Percentiles rank a stretch among this genome's conserved stretches.
phyloP scores from a whole-genome alignment of 2,797 vertebrate genomes.

The Spheniscus humboldti region DNA sequence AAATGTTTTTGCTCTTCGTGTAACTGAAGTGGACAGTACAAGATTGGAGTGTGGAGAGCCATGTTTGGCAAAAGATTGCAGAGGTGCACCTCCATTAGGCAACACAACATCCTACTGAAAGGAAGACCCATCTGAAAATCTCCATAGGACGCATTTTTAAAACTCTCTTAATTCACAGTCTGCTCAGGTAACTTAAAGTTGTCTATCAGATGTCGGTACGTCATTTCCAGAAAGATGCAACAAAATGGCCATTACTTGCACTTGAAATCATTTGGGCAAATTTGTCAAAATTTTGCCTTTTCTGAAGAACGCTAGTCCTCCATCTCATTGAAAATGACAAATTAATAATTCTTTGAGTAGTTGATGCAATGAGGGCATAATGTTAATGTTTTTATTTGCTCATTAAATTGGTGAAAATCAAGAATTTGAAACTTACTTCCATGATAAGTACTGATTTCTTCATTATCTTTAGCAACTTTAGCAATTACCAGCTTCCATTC shows the following conservation, averaged over 20 bases:
- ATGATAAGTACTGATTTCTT: background rate
- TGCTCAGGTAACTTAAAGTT: background rate
- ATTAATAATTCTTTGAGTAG: background rate
- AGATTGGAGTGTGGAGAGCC: background rate
- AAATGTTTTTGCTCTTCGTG: background rate
- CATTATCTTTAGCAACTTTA: background rate
- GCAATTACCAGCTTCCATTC: background rate
- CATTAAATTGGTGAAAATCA: background rate
- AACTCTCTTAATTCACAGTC: background rate
- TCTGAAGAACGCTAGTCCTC: background rate
- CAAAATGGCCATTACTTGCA: background rate
- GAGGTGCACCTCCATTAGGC: background rate
- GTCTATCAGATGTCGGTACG: background rate
- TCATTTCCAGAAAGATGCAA: background rate
- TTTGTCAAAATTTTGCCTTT: background rate
- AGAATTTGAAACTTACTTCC: background rate
- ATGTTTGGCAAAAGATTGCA: background rate
- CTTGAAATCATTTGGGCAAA: background rate
- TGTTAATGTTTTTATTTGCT: background rate
- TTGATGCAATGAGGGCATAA: background rate
- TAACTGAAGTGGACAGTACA: background rate
- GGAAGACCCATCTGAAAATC: background rate
- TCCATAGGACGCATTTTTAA: background rate
- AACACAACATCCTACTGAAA: background rate
- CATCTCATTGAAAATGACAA: background rate